These are phyloP conservation scores for Gymnothorax reevesii DNA, from an alignment of 2,797 vertebrate species.

Conservation along the genomic window DNA sequence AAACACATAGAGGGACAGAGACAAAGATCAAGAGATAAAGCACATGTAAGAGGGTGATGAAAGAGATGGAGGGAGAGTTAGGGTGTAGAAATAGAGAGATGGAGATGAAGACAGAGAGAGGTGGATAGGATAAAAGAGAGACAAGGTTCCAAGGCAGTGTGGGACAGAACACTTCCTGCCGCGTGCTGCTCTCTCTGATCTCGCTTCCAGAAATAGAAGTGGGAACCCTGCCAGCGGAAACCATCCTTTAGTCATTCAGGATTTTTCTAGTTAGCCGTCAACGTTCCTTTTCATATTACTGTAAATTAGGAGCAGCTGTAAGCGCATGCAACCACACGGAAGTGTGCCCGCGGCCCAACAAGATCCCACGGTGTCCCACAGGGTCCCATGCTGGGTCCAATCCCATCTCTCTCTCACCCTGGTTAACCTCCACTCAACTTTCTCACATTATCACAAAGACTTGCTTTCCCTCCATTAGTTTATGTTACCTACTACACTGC, in stretches of 20 bases:
- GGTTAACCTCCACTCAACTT: not conserved
- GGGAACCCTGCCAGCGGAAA: slow-evolving; percentile 55
- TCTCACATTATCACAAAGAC: not conserved
- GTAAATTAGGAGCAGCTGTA: slow-evolving; percentile 56
- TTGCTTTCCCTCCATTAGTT: not conserved
- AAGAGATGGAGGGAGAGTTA: slow-evolving; percentile 25
- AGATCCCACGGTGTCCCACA: not conserved
- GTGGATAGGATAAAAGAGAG: not conserved
- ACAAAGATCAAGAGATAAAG: not conserved
- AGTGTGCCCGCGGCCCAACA: not conserved
- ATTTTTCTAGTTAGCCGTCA: slow-evolving; percentile 30
- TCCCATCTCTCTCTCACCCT: not conserved
- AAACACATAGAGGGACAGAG: slow-evolving; percentile 1
- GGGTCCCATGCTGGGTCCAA: not conserved
- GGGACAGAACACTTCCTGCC: slow-evolving; percentile 43
- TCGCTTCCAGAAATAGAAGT: slow-evolving; percentile 54
- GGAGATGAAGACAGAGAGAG: slow-evolving; percentile 18
- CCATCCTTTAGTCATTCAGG: slow-evolving; percentile 59
- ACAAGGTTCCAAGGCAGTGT: not conserved
- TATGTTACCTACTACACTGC: not conserved
- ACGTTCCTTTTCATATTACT: slow-evolving; percentile 54
- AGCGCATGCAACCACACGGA: not conserved
- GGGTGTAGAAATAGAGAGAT: slow-evolving; percentile 21
- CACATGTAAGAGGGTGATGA: slow-evolving; percentile 6
- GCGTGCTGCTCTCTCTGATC: slow-evolving; percentile 49